phyloP scores from a whole-genome alignment of 2,888 invertebrate species.

The Gastrophysa polygoni region DNA sequence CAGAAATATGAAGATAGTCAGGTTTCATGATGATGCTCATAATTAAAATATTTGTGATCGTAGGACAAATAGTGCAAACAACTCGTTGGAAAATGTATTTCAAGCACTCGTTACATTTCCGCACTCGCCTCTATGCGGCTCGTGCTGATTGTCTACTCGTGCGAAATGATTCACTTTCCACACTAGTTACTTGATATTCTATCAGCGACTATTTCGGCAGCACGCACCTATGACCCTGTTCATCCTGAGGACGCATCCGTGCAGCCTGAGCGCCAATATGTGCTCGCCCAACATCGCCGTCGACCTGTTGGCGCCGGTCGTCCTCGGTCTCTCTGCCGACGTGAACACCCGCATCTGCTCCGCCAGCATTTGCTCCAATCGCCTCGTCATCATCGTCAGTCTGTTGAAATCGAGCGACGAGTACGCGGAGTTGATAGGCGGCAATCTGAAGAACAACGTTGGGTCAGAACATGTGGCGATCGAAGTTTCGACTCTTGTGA shows the following conservation, averaged over 20 bases:
- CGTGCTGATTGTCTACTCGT: too few relatives aligned
- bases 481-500: too few relatives aligned
- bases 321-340: constrained; percentile 26
- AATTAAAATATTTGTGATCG: too few relatives aligned
- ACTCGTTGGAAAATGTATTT: too few relatives aligned
- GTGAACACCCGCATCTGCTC: constrained; percentile 44
- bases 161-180: too few relatives aligned
- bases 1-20: too few relatives aligned
- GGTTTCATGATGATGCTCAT: too few relatives aligned
- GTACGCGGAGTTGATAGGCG: constrained; percentile 34
- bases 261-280: constrained; percentile 49
- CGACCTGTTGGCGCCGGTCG: constrained; percentile 19
- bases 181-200: too few relatives aligned
- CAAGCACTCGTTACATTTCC: too few relatives aligned
- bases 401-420: constrained; percentile 39
- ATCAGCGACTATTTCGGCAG: not conserved
- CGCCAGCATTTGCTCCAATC: constrained; percentile 43
- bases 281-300: constrained; percentile 47
- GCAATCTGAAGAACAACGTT: constrained; percentile 6
- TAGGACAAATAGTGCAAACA: too few relatives aligned
- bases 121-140: too few relatives aligned
- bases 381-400: constrained; percentile 41
- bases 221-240: constrained; percentile 46
- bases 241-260: constrained; percentile 50
- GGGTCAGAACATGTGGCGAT: too few relatives aligned